Evolutionary conservation across 2,888 invertebrate species (phyloP).

Genomic region (Coecobrya sp.): DNA sequence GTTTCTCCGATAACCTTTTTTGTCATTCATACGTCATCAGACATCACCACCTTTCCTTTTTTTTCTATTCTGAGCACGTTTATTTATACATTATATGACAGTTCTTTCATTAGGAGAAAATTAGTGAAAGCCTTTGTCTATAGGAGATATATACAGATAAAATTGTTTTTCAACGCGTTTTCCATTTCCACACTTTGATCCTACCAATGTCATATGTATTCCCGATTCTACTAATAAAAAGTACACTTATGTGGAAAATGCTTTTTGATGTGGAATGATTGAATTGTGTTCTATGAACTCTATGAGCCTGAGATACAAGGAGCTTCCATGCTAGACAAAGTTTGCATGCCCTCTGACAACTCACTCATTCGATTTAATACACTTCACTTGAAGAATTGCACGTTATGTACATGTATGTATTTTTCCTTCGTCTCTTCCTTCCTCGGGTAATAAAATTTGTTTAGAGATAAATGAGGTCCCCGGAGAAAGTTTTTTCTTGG

Average conservation of each 20-base stretch:
- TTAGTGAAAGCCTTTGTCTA: no score
- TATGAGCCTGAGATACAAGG: not conserved
- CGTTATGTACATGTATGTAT: not conserved
- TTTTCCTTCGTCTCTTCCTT: not conserved
- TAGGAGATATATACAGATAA: not conserved
- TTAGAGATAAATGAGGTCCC: not conserved
- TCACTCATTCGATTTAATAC: not conserved
- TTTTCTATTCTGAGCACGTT: no score
- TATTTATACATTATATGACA: no score
- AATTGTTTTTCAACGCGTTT: not conserved
- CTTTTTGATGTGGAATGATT: conserved; percentile 7
- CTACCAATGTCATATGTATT: not conserved
- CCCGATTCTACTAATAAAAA: not conserved
- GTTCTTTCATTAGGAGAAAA: no score
- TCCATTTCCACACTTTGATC: not conserved
- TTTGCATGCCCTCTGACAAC: conserved; percentile 6
- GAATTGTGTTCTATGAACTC: not conserved
- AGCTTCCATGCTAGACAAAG: not conserved
- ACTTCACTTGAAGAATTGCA: not conserved
- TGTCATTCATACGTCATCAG: not conserved
- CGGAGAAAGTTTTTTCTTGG: not conserved
- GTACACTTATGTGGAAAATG: not conserved
- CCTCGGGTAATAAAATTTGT: not conserved
- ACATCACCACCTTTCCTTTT: no score
- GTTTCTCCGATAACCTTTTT: not conserved